phyloP scores from a whole-genome alignment of 2,888 invertebrate genomes.

The Liopterus haemorrhoidalis region DNA sequence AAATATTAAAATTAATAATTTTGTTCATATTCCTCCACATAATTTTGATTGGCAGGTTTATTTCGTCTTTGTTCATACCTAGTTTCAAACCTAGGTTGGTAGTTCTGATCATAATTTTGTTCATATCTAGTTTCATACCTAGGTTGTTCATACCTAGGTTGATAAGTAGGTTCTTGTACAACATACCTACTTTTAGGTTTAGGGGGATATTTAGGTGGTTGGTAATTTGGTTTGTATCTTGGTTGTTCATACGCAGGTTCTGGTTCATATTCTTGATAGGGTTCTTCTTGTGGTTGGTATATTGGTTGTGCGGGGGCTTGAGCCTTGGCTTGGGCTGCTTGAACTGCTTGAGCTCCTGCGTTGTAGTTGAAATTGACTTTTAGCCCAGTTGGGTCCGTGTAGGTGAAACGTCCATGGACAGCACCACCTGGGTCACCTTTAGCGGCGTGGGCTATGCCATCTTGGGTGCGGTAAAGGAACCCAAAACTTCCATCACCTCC shows the following conservation, averaged over 20 bases:
- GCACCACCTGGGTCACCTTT: constrained; percentile 42
- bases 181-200: no score
- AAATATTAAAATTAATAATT: no score
- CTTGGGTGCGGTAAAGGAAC: constrained; percentile 45
- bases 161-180: no score
- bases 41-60: no score
- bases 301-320: constrained; percentile 5
- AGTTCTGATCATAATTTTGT: no score
- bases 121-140: no score
- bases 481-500: constrained; percentile 45
- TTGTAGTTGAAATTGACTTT: constrained; percentile 46
- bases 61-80: no score
- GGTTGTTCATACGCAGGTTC: constrained; percentile 21
- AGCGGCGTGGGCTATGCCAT: constrained; percentile 44
- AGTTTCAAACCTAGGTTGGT: no score
- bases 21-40: no score
- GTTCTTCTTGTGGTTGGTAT: constrained; percentile 11
- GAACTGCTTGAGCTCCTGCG: constrained; percentile 40
- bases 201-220: no score
- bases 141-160: no score
- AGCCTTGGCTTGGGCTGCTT: constrained; percentile 32
- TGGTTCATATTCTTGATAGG: constrained; percentile 11
- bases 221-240: constrained; percentile 21
- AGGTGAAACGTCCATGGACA: constrained; percentile 44
- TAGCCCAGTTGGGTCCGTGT: constrained; percentile 45